Conservation (phyloP, 2,113 vertebrate species). For the Scatophagus argus region DNA sequence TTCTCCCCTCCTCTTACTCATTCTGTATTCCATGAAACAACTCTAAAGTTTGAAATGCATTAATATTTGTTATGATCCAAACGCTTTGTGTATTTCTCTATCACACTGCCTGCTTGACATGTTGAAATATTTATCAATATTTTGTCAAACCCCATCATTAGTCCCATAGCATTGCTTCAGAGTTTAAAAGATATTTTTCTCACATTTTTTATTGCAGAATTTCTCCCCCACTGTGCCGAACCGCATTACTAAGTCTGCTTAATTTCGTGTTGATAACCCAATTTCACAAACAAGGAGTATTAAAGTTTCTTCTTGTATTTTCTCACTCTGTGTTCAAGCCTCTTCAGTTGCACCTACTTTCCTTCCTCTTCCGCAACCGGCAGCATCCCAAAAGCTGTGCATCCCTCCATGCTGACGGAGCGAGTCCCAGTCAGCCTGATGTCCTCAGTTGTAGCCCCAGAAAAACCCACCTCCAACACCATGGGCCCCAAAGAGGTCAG, state of each 20-base stretch:
- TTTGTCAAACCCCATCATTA: neutral
- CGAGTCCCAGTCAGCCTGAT: conserved; percentile 79
- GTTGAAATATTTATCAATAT: neutral
- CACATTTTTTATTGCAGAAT: neutral
- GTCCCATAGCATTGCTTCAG: neutral
- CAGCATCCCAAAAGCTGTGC: neutral
- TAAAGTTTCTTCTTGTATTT: neutral
- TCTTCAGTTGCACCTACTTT: conserved; percentile 1
- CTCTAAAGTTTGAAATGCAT: neutral
- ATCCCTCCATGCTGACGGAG: conserved; percentile 74
- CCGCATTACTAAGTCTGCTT: no score
- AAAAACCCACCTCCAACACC: conserved; percentile 81
- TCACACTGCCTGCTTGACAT: neutral
- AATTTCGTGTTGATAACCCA: neutral
- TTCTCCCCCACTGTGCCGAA: no score
- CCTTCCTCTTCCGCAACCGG: neutral
- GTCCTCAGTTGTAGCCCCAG: conserved; percentile 84
- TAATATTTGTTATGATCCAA: neutral
- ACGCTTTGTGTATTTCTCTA: neutral
- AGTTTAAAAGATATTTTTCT: neutral
- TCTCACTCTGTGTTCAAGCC: conserved; percentile 1
- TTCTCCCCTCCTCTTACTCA: neutral
- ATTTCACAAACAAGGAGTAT: neutral
- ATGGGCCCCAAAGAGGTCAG: conserved; percentile 85
- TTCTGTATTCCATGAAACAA: neutral